Evolutionary conservation across 2,888 invertebrate genomes (phyloP), one percentile per base, ranked within the genome.

Genomic region (Meteorus colon): DNA sequence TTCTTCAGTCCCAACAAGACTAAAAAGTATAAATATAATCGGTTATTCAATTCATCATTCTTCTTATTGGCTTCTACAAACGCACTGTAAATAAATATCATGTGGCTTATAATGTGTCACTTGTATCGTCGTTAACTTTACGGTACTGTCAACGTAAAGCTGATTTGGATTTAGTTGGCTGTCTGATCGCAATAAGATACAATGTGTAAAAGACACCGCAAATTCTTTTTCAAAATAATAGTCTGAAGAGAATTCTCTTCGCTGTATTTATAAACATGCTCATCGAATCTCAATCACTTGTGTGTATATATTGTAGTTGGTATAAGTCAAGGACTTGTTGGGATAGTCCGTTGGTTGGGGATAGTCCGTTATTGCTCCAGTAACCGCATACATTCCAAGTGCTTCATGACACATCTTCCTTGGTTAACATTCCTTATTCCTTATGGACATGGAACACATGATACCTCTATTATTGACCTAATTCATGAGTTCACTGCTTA

Each of bases 281-380:
- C 41, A 41, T 41, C 8, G 55, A 55, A 55, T 55, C 19, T 55
- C 19, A 55, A 55, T 55, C 55, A 19, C n/a, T 19, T 8, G 19
- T 8, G 10, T 24, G n/a, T 55, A 19, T 55, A 55, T 55, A 55
- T 55, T 55, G 55, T 24, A 2, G 19, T 55, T 5, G 19, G 55
- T 55, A 19, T 55, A 55, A 55, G 19, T 55, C 55, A 55, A 55
- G 55, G 55, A 55, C 55, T 19, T 55, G 55, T 55, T 55, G 55
- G 55, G 55, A 55, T 55, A 55, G 55, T 48, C 48, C 48, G 48
- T 72, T 68, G 45, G 29, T 68, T 24, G 48, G 60, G 62, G 68
- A 62, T 60, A 31, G 69, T 75, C 76, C 76, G 76, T 76, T 76
- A 76, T 76, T 76, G 76, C 76, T 76, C 76, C 29, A 76, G 76